Evolutionary conservation across 2,888 invertebrate species (phyloP).

Genomic region (Drosophila nigritarsus): DNA sequence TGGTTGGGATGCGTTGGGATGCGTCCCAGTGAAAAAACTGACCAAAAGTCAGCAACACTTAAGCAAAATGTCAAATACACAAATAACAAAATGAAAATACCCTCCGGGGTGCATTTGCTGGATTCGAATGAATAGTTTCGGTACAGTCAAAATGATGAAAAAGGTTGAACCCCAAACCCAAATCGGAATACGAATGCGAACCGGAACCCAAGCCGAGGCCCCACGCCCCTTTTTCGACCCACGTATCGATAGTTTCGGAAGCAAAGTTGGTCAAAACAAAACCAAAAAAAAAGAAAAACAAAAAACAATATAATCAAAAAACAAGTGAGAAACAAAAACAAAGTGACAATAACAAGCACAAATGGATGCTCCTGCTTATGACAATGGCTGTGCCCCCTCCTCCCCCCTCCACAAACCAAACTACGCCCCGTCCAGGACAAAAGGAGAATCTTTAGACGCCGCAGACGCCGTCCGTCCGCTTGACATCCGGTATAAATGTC

Average conservation of each 20-base stretch:
- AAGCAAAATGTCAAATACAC: conserved; percentile 81
- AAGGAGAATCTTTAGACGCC: conserved; percentile 50
- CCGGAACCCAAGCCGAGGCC: background rate
- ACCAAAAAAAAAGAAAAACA: conserved; percentile 15
- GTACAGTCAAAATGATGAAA: conserved; percentile 56
- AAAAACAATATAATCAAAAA: conserved; percentile 13
- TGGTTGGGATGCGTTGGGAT: background rate
- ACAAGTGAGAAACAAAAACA: conserved; percentile 48
- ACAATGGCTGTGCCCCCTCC: conserved; percentile 50
- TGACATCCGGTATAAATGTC: conserved; percentile 79
- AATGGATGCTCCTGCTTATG: conserved; percentile 68
- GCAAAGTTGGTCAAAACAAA: conserved; percentile 48
- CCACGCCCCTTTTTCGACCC: conserved; percentile 4
- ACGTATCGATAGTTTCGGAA: conserved; percentile 69
- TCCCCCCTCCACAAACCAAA: background rate
- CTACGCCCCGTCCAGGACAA: conserved; percentile 23
- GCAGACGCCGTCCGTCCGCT: conserved; percentile 52
- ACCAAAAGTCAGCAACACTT: conserved; percentile 82
- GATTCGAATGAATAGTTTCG: conserved; percentile 75
- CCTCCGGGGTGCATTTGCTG: conserved; percentile 78
- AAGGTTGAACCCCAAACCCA: conserved; percentile 60
- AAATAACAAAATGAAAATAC: conserved; percentile 72
- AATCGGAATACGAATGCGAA: conserved; percentile 6
- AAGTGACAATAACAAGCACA: conserved; percentile 80
- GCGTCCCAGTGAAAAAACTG: conserved; percentile 49